These are phyloP conservation scores for Catostylus mosaicus DNA, from an alignment of 30 jellyfish, hydroid and myxozoan species.

Conservation along the genomic window DNA sequence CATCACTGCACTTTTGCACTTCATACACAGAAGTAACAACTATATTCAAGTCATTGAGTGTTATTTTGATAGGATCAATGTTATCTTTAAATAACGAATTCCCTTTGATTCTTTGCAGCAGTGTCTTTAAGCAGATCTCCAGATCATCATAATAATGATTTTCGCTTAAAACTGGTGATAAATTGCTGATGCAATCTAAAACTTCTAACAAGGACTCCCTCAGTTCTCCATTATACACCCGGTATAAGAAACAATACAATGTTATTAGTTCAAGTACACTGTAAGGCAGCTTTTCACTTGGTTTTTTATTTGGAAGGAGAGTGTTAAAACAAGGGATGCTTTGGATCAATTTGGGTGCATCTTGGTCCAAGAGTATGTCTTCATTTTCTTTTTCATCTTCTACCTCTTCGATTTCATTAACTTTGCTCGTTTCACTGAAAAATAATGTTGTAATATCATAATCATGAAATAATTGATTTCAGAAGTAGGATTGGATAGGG, in stretches of 20 bases:
- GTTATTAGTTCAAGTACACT: conserved; percentile 57
- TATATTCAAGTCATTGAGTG: conserved; percentile 42
- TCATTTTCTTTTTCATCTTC: background rate
- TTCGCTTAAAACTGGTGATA: conserved; percentile 68
- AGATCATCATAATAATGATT: conserved; percentile 24
- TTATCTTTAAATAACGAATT: conserved; percentile 2
- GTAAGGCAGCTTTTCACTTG: conserved; percentile 52
- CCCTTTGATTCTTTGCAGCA: conserved; percentile 40
- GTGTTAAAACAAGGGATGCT: conserved; percentile 29
- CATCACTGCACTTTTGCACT: background rate
- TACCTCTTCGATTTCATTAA: background rate
- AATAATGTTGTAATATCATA: too few relatives aligned
- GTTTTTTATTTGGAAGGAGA: conserved; percentile 62
- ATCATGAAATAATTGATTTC: too few relatives aligned
- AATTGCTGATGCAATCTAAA: conserved; percentile 22
- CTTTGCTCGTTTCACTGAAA: too few relatives aligned
- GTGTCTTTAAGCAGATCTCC: conserved; percentile 34
- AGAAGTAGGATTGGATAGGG: too few relatives aligned
- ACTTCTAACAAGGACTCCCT: conserved; percentile 65
- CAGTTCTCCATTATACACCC: conserved; percentile 86
- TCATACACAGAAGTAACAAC: conserved; percentile 21
- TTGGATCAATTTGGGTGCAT: conserved; percentile 40
- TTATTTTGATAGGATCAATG: conserved; percentile 46
- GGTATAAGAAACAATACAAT: conserved; percentile 26
- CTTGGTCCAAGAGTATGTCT: background rate